A percentile compares a stretch with the other conserved stretches of the same genome.
These are phyloP conservation scores for Siniperca undulata DNA, from an alignment of 2,797 vertebrate genomes.

Conservation along the genomic window DNA sequence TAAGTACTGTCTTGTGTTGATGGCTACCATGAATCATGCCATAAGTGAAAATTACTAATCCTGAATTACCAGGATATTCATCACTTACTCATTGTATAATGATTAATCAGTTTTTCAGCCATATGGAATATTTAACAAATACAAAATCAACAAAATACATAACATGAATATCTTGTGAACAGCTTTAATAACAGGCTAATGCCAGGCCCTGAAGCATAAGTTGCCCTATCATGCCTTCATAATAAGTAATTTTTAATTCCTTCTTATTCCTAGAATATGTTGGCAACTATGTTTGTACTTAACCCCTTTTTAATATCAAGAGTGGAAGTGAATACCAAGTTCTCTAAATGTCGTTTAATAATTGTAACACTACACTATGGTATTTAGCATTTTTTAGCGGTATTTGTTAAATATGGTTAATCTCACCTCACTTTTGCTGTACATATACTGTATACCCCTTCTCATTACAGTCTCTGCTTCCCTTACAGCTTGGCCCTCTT, in stretches of 20 bases:
- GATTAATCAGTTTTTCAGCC: neutral
- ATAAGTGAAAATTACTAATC: neutral
- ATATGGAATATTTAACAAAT: neutral
- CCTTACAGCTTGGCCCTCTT: slow-evolving; percentile 91
- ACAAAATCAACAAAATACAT: neutral
- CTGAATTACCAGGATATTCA: neutral
- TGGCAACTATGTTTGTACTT: slow-evolving; percentile 9
- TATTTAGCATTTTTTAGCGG: neutral
- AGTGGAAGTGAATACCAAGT: slow-evolving; percentile 11
- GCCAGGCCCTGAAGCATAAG: neutral
- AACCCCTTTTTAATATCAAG: slow-evolving; percentile 5
- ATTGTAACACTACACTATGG: neutral
- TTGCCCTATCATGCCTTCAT: slow-evolving; percentile 5
- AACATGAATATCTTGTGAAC: slow-evolving; percentile 5
- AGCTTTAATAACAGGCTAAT: slow-evolving; percentile 26
- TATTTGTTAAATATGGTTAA: neutral
- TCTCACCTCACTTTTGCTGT: neutral
- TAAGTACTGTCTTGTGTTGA: neutral
- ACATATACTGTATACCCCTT: neutral
- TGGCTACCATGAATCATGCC: neutral
- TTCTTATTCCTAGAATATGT: neutral
- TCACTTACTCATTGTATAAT: neutral
- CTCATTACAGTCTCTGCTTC: slow-evolving; percentile 10
- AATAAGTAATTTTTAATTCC: slow-evolving; percentile 18
- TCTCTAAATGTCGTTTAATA: neutral